Percentiles rank a stretch among this genome's conserved stretches.
phyloP scores from a whole-genome alignment of 2,888 invertebrate species.

The Drosophila subquinaria region DNA sequence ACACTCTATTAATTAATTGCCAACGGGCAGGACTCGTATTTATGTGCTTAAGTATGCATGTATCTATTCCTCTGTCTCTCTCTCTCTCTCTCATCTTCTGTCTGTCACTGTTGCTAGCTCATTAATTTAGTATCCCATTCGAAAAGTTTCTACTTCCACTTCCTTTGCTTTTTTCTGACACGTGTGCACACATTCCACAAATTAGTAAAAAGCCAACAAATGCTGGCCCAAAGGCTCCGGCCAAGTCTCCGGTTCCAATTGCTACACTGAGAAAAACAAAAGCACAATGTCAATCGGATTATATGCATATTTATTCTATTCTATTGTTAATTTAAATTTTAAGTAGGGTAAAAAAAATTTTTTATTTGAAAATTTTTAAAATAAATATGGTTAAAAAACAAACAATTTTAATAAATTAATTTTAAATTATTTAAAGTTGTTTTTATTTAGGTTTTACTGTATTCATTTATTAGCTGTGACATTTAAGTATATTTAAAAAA shows the following conservation, averaged over 20 bases:
- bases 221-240: constrained; percentile 16
- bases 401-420: no score
- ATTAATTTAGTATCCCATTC: constrained; percentile 61
- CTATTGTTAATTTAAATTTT: no score
- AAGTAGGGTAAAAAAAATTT: no score
- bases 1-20: constrained; percentile 76
- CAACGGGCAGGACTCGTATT: constrained; percentile 12
- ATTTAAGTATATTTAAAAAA: no score
- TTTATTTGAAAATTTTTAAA: no score
- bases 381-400: no score
- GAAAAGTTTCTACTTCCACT: constrained; percentile 1
- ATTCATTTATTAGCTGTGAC: no score
- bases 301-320: no score
- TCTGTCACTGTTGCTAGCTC: constrained; percentile 57
- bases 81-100: no score
- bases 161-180: constrained; percentile 38
- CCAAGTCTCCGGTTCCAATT: constrained; percentile 31
- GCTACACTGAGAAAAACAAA: neutral
- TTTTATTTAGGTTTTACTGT: no score
- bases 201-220: constrained; percentile 27
- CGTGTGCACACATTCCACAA: constrained; percentile 44
- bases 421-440: no score
- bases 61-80: neutral
- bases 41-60: constrained; percentile 16
- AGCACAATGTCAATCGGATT: neutral